phyloP scores from a whole-genome alignment of 2,113 vertebrate genomes.

The Melanocharis versteri region DNA sequence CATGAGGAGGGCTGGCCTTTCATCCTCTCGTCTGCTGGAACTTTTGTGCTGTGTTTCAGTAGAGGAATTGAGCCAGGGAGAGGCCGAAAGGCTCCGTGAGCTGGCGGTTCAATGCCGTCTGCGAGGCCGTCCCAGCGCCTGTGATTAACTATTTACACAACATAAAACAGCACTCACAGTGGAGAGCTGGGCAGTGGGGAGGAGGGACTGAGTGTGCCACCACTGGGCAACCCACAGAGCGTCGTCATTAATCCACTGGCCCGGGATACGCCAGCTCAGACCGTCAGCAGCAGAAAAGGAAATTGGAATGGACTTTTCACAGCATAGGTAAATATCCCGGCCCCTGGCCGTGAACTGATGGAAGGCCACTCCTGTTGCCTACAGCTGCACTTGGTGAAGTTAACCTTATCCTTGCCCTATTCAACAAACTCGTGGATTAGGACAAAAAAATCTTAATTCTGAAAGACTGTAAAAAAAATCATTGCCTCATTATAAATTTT shows the following conservation, averaged over 20 bases:
- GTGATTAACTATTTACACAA: background rate
- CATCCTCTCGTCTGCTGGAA: background rate
- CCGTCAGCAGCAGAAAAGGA: background rate
- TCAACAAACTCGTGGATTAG: background rate
- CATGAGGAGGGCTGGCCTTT: background rate
- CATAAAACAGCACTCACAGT: background rate
- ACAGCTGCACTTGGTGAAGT: background rate
- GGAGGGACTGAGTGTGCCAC: fast-evolving
- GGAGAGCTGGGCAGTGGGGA: background rate
- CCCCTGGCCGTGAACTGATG: background rate
- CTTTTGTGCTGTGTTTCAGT: background rate
- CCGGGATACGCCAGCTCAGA: background rate
- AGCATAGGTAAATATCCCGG: background rate
- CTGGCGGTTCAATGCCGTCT: background rate
- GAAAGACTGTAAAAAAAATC: background rate
- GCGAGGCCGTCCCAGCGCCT: fast-evolving
- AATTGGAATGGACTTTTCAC: background rate
- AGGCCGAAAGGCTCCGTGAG: background rate
- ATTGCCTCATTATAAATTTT: background rate
- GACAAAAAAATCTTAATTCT: background rate
- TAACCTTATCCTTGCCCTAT: background rate
- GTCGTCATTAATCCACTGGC: background rate
- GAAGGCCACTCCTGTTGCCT: background rate
- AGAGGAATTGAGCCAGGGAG: background rate
- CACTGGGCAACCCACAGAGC: background rate